Conservation (phyloP, 2,113 vertebrate species). For the Proteles cristata region DNA sequence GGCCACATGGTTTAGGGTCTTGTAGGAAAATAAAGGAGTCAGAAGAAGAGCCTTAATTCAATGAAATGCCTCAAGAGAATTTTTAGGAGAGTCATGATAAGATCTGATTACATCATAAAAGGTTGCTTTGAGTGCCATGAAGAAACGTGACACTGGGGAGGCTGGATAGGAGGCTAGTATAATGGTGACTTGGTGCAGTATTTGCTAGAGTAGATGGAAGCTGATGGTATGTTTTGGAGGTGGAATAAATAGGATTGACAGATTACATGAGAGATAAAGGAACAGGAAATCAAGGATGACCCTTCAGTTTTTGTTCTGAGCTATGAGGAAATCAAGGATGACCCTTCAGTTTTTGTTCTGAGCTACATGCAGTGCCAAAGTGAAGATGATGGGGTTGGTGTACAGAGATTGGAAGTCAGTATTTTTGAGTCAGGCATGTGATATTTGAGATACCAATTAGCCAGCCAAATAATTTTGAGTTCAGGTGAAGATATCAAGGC, state of each 20-base stretch:
- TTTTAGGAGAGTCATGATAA: background rate
- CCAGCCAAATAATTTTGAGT: background rate
- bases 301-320: background rate
- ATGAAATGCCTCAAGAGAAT: background rate
- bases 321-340: background rate
- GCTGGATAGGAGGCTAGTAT: background rate
- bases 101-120: background rate
- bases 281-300: background rate
- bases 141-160: background rate
- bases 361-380: background rate
- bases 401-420: background rate
- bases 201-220: background rate
- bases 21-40: background rate
- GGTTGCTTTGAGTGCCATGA: background rate
- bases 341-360: background rate
- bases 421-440: background rate
- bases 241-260: background rate
- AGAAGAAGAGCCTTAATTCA: background rate
- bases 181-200: background rate
- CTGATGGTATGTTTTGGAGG: background rate
- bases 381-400: background rate
- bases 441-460: background rate
- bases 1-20: background rate
- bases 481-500: background rate
- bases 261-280: background rate